Conservation (phyloP, 2,888 invertebrate species). For the Rotaria magnacalcarata region DNA sequence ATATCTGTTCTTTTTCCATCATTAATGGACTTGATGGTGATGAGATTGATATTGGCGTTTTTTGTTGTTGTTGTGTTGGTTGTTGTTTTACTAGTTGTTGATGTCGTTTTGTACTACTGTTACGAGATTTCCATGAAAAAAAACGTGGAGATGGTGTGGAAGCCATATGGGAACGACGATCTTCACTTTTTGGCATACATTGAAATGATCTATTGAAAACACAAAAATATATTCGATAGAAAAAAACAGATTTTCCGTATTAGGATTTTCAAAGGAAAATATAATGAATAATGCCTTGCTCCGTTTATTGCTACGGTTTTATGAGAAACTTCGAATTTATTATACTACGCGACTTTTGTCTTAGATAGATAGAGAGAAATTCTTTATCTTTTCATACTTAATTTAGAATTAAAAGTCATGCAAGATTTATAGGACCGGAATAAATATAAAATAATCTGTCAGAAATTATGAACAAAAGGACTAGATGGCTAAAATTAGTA, state of each 20-base stretch:
- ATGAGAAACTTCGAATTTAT: too few species aligned
- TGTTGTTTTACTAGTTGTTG: background rate
- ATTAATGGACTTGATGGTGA: slow-evolving; percentile 15
- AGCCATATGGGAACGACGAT: background rate
- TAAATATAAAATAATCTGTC: too few species aligned
- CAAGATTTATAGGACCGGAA: too few species aligned
- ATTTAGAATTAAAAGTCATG: too few species aligned
- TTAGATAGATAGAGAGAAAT: too few species aligned
- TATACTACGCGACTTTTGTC: too few species aligned
- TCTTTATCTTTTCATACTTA: too few species aligned
- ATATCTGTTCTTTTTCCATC: background rate
- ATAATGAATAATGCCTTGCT: background rate
- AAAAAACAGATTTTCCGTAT: too few species aligned
- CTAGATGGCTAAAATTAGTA: too few species aligned
- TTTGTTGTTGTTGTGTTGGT: background rate
- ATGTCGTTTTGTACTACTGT: background rate
- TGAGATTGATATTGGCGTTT: background rate
- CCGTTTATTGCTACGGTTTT: background rate
- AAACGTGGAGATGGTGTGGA: background rate
- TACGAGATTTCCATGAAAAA: slow-evolving; percentile 22
- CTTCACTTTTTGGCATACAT: slow-evolving; percentile 29
- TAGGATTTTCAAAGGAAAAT: too few species aligned
- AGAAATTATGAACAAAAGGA: too few species aligned
- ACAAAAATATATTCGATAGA: background rate
- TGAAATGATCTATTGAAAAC: background rate